Base-by-base conservation (phyloP, 2,113 vertebrate genomes). In the Echinops telfairi region DNA sequence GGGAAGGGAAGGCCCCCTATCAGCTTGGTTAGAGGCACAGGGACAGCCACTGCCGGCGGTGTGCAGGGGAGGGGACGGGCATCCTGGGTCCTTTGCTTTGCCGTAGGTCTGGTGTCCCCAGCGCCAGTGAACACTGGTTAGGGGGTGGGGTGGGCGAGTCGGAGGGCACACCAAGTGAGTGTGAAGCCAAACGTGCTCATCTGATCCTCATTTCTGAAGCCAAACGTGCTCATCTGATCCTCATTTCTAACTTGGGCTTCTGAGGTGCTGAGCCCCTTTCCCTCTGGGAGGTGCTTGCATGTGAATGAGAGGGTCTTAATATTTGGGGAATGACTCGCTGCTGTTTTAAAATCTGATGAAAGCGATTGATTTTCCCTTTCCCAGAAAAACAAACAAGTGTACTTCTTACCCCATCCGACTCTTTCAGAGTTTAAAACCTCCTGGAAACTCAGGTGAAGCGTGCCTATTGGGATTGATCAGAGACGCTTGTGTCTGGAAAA, bases 341-440 rank as follows among this genome's bases (percentile, higher is more conserved):
- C 38, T 86, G 29, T 47, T 95, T 95, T 73, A 90, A 89, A 86
- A 76, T 77, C 20, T 40, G 47, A 58, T 89, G 58, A 86, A 83
- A 86, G 36, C 16, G 66, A 22, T 31, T 38, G 79, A 29, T 58
- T 71, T 2, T 36, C 15, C 36, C 29, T 14, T 11, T 17, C 7
- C n/a, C 17, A 33, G 77, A 19, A 19, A 66, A 14, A 31, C 29
- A 68, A 31, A 31, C 29, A 29, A 4, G 12, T 86, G 3, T 9
- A 22, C 17, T 75, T 25, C 31, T 93, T n/a, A 22, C 29, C 68
- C 92, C 88, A 94, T 58, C 1, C 62, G 57, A 89, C 33, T 77
- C 90, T 92, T 12, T 53, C 62, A 78, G n/a, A 27, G 23, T 40
- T 86, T 83, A 33, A 58, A 22, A 36, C 20, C n/a, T 53, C 38